Evolutionary conservation across 2,888 invertebrate species (phyloP).

Genomic region (Andrena minutula): DNA sequence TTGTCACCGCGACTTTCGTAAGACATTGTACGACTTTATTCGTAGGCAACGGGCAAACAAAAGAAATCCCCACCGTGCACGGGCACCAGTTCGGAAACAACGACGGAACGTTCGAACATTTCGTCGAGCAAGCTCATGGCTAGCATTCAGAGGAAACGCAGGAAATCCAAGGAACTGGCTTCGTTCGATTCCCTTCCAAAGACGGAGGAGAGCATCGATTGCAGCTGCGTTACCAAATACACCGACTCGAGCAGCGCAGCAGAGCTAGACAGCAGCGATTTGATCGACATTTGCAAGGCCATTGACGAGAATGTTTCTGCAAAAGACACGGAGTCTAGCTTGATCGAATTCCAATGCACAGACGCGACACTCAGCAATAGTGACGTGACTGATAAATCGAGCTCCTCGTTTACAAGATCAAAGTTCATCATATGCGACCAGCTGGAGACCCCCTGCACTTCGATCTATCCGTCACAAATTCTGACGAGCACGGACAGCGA

Average conservation of each 20-base stretch:
- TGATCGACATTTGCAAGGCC: conserved; percentile 1
- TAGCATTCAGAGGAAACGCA: conserved; percentile 53
- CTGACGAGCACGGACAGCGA: conserved; percentile 7
- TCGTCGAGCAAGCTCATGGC: conserved; percentile 70
- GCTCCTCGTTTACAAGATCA: conserved; percentile 11
- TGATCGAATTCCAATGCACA: conserved; percentile 30
- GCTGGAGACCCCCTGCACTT: conserved; percentile 27
- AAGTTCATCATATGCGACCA: conserved; percentile 40
- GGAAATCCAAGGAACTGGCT: conserved; percentile 42
- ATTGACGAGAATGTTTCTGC: neutral
- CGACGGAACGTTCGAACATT: conserved; percentile 57
- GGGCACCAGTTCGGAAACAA: conserved; percentile 63
- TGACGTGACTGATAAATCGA: conserved; percentile 16
- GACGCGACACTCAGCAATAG: conserved; percentile 1
- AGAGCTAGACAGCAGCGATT: neutral
- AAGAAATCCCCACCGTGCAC: conserved; percentile 47
- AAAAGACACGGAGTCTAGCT: conserved; percentile 32
- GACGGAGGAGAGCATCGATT: conserved; percentile 15
- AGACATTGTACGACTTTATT: neutral
- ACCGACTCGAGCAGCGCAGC: conserved; percentile 10
- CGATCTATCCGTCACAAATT: conserved; percentile 28
- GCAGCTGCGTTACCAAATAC: neutral
- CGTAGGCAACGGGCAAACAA: conserved; percentile 35
- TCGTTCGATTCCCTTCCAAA: conserved; percentile 15
- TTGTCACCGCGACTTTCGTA: no score